These are phyloP conservation scores for Stenodera caucasica DNA, from an alignment of 2,888 invertebrate species.

Conservation along the genomic window DNA sequence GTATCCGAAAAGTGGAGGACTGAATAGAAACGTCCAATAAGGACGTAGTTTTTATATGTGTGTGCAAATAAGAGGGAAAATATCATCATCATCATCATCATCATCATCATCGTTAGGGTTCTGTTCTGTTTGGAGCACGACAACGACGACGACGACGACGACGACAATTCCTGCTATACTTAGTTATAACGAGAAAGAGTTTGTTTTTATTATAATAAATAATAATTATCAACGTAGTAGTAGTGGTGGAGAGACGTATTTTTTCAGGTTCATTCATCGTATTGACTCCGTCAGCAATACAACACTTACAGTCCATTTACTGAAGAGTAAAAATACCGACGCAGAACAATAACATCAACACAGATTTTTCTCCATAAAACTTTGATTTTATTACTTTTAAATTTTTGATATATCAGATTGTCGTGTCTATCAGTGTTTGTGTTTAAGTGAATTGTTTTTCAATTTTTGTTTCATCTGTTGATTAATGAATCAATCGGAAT, in stretches of 20 bases:
- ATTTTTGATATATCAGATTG: too few relatives aligned
- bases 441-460: background rate
- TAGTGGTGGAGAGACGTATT: background rate
- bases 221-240: background rate
- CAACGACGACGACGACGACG: background rate
- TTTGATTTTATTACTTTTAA: background rate
- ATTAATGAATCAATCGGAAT: background rate
- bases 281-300: background rate
- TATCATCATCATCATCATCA: background rate
- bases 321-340: too few relatives aligned
- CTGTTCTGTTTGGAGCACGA: background rate
- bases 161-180: slow-evolving; percentile 4
- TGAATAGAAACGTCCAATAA: slow-evolving; percentile 46
- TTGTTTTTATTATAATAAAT: background rate
- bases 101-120: background rate
- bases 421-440: background rate
- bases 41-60: slow-evolving; percentile 36
- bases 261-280: slow-evolving; percentile 8
- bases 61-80: slow-evolving; percentile 30
- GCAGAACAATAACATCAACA: too few relatives aligned
- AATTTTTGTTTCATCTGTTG: too few relatives aligned
- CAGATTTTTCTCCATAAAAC: too few relatives aligned
- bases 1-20: slow-evolving; percentile 46
- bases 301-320: background rate
- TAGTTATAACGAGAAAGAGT: background rate